Evolutionary conservation across 2,888 invertebrate species (phyloP).

Genomic region (Pandemis cinnamomeana): DNA sequence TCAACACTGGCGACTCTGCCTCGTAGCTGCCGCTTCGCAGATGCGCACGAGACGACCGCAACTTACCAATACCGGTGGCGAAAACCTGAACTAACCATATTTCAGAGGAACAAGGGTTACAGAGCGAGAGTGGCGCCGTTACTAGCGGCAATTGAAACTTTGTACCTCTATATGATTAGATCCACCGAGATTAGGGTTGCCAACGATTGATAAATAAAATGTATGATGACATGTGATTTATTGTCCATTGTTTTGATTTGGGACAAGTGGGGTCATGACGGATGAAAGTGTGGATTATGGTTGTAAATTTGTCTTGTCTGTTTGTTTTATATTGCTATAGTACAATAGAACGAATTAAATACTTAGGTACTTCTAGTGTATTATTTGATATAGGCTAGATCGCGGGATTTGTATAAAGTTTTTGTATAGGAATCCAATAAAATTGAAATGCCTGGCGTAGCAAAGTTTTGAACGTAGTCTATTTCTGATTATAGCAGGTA

Average conservation of each 20-base stretch:
- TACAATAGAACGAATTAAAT: neutral
- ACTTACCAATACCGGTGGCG: slow-evolving; percentile 14
- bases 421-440: neutral
- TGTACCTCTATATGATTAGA: slow-evolving; percentile 74
- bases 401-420: neutral
- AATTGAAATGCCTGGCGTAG: neutral
- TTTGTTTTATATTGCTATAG: slow-evolving; percentile 29
- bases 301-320: slow-evolving; percentile 40
- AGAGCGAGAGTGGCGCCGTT: slow-evolving; percentile 1
- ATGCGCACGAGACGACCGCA: slow-evolving; percentile 53
- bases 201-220: slow-evolving; percentile 42
- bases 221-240: slow-evolving; percentile 43
- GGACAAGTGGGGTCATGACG: slow-evolving; percentile 41
- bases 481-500: too few species aligned
- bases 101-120: neutral
- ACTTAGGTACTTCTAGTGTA: neutral
- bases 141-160: slow-evolving; percentile 10
- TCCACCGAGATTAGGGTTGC: slow-evolving; percentile 62
- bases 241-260: slow-evolving; percentile 42
- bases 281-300: slow-evolving; percentile 39
- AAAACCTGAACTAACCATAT: neutral
- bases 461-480: neutral
- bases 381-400: neutral
- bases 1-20: slow-evolving; percentile 71
- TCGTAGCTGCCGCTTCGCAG: slow-evolving; percentile 58